These are phyloP conservation scores for Danio albolineatus DNA, from an alignment of 2,797 vertebrate genomes.

Conservation along the genomic window DNA sequence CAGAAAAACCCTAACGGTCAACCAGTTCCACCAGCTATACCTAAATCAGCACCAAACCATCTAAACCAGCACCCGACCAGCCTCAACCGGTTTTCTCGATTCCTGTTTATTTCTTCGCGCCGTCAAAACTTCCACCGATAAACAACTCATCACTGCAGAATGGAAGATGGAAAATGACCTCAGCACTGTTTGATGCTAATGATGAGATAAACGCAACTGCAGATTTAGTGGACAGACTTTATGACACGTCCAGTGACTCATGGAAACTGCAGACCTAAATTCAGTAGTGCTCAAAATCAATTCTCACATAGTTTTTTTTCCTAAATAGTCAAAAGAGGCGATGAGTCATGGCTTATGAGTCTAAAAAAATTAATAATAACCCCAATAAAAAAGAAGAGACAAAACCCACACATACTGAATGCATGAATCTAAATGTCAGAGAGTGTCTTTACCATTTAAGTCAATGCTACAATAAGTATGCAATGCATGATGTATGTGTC, in stretches of 20 bases:
- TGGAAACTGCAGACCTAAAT: constrained; percentile 20
- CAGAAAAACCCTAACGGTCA: constrained; percentile 1
- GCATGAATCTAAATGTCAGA: neutral
- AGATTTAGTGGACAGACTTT: constrained; percentile 24
- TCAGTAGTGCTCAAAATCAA: neutral
- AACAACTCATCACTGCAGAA: neutral
- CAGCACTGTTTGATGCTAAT: neutral
- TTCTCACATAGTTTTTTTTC: neutral
- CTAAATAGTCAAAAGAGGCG: constrained; percentile 1
- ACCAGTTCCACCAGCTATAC: neutral
- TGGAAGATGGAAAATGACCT: constrained; percentile 19
- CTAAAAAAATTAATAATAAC: neutral
- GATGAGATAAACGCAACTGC: neutral
- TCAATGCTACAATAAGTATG: too few relatives aligned
- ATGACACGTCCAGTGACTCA: constrained; percentile 24
- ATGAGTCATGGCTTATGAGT: constrained; percentile 5
- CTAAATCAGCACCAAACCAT: neutral
- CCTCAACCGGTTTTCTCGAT: neutral
- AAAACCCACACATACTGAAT: constrained; percentile 1
- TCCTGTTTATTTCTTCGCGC: neutral
- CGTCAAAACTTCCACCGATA: constrained; percentile 4
- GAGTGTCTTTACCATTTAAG: too few relatives aligned
- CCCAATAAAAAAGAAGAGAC: neutral
- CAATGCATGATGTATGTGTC: too few relatives aligned
- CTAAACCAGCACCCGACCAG: neutral